These are phyloP conservation scores for Procambarus virginalis DNA, from an alignment of 1,140 invertebrate species.

Conservation along the genomic window DNA sequence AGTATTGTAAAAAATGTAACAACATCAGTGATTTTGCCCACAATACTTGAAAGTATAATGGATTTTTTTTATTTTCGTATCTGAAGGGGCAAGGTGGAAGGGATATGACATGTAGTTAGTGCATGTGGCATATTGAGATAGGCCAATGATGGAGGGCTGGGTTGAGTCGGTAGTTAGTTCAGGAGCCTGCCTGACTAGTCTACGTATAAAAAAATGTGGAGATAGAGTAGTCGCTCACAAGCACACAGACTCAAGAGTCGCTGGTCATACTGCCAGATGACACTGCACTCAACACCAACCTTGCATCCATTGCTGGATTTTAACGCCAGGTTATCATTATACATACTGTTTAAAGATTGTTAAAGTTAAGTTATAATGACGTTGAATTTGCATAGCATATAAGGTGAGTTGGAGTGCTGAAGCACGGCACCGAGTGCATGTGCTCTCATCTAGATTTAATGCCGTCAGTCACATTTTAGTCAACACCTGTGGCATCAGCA, in stretches of 20 bases:
- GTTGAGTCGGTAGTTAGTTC: constrained; percentile 55
- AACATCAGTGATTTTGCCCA: background rate
- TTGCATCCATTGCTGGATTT: constrained; percentile 6
- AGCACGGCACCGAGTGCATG: background rate
- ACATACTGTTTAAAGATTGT: background rate
- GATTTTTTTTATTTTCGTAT: background rate
- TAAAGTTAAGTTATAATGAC: background rate
- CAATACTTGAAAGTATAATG: background rate
- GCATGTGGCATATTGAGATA: constrained; percentile 4
- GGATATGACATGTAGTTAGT: background rate
- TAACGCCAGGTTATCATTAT: background rate
- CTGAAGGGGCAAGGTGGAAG: background rate
- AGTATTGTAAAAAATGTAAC: background rate
- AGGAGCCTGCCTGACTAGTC: constrained; percentile 66
- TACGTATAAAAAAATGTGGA: constrained; percentile 45
- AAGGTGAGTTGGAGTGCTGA: constrained; percentile 8
- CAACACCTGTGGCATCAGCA: constrained; percentile 13
- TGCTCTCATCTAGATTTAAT: background rate
- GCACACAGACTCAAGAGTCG: constrained; percentile 2
- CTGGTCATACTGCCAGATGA: background rate
- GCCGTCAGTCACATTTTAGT: background rate
- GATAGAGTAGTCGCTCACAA: constrained; percentile 52
- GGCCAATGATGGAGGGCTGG: constrained; percentile 37
- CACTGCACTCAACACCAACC: background rate
- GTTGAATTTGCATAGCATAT: constrained; percentile 5